Evolutionary conservation across 2,888 invertebrate genomes (phyloP).

Genomic region (Notodromas monacha): DNA sequence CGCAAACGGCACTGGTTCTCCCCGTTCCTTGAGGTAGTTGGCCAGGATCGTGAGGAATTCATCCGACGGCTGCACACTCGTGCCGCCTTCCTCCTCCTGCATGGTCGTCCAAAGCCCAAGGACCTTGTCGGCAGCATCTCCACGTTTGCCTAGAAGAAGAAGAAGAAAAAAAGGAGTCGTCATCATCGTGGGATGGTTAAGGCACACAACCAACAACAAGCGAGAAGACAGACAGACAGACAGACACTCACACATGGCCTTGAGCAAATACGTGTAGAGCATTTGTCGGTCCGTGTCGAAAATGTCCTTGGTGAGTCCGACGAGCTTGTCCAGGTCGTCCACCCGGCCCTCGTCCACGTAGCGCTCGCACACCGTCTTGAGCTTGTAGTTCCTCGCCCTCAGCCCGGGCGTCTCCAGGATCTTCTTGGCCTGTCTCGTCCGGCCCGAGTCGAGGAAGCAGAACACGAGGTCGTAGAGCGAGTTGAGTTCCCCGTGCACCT

Average conservation of each 20-base stretch:
- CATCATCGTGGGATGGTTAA: neutral
- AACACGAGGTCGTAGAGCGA: conserved; percentile 49
- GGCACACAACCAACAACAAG: too few relatives aligned
- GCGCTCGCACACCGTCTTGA: conserved; percentile 26
- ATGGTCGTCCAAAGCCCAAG: conserved; percentile 43
- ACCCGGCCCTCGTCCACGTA: conserved; percentile 26
- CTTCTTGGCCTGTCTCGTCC: conserved; percentile 40
- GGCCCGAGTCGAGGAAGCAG: conserved; percentile 46
- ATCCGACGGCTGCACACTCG: conserved; percentile 31
- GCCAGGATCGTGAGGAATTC: conserved; percentile 31
- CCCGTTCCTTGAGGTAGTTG: conserved; percentile 27
- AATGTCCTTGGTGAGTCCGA: conserved; percentile 40
- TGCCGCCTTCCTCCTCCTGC: conserved; percentile 64
- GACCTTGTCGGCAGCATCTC: conserved; percentile 38
- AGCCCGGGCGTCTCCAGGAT: conserved; percentile 51
- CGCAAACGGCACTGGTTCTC: conserved; percentile 33
- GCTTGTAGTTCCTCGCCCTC: conserved; percentile 27
- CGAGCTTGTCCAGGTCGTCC: conserved; percentile 34
- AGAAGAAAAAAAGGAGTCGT: neutral
- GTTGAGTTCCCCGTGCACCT: conserved; percentile 44
- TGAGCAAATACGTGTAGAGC: conserved; percentile 36
- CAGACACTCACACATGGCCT: conserved; percentile 25
- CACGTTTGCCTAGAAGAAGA: conserved; percentile 1
- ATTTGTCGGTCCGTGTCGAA: conserved; percentile 36
- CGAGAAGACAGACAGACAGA: conserved; percentile 1